These are phyloP conservation scores for Carettochelys insculpta DNA, from an alignment of 2,113 vertebrate species.

Conservation along the genomic window DNA sequence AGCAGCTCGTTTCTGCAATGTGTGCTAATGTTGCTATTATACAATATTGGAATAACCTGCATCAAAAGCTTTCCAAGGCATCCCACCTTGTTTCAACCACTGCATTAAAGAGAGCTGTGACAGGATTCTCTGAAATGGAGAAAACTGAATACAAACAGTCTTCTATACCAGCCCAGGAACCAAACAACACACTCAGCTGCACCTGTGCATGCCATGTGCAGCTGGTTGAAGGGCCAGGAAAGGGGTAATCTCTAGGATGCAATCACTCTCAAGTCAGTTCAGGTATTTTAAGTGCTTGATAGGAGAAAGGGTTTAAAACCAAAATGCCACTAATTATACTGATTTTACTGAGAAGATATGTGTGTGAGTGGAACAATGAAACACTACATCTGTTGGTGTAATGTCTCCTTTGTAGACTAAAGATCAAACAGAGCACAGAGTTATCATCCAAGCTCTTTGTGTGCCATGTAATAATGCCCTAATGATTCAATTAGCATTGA, in stretches of 20 bases:
- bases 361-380: background rate
- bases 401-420: constrained; percentile 29
- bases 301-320: background rate
- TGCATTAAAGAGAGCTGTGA: rapidly evolving
- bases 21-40: background rate
- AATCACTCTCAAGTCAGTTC: background rate
- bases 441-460: constrained; percentile 59
- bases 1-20: background rate
- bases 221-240: background rate
- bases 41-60: background rate
- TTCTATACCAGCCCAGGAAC: background rate
- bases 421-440: constrained; percentile 40
- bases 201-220: background rate
- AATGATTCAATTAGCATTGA: constrained; percentile 80
- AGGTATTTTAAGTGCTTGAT: background rate
- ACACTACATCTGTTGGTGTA: background rate
- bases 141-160: background rate
- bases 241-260: background rate
- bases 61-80: background rate
- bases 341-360: background rate
- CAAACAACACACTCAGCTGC: background rate
- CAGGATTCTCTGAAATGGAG: background rate
- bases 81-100: background rate
- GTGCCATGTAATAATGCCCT: constrained; percentile 67
- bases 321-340: background rate